phyloP scores from a whole-genome alignment of 2,113 vertebrate genomes.

The Polyodon spathula region DNA sequence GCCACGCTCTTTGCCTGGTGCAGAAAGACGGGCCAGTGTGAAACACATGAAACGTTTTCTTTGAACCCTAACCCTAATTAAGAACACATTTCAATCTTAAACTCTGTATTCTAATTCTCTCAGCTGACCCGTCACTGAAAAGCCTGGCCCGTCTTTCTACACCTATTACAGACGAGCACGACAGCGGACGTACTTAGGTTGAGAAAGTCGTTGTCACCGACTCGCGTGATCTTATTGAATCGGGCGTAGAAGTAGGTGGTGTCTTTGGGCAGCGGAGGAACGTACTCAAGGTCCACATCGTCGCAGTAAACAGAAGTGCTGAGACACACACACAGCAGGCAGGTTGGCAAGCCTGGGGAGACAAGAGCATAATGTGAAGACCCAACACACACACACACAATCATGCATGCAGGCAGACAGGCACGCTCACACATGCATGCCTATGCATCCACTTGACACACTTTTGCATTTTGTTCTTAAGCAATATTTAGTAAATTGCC shows the following conservation, averaged over 20 bases:
- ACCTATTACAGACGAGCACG: background rate
- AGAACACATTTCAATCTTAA: no score
- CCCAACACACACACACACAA: background rate
- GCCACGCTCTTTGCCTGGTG: no score
- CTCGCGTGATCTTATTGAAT: slow-evolving; percentile 59
- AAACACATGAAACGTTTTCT: background rate
- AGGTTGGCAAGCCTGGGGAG: slow-evolving; percentile 57
- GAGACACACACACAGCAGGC: slow-evolving; percentile 62
- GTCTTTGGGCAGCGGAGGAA: slow-evolving; percentile 57
- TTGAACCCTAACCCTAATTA: no score
- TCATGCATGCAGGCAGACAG: background rate
- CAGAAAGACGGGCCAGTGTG: no score
- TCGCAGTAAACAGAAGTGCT: slow-evolving; percentile 70
- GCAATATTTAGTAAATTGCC: background rate
- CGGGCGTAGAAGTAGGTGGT: slow-evolving; percentile 63
- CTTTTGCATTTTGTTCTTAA: background rate
- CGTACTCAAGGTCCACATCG: slow-evolving; percentile 41
- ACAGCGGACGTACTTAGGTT: slow-evolving; percentile 49
- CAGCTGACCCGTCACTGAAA: no score
- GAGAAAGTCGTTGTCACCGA: slow-evolving; percentile 48
- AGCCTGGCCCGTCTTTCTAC: no score
- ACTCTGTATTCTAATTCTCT: no score
- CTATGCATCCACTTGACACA: background rate
- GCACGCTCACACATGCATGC: background rate
- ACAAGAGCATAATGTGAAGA: slow-evolving; percentile 8